Percentiles rank a stretch among this genome's conserved stretches.
Conservation (phyloP, 2,797 vertebrate species). For the Labroides dimidiatus region DNA sequence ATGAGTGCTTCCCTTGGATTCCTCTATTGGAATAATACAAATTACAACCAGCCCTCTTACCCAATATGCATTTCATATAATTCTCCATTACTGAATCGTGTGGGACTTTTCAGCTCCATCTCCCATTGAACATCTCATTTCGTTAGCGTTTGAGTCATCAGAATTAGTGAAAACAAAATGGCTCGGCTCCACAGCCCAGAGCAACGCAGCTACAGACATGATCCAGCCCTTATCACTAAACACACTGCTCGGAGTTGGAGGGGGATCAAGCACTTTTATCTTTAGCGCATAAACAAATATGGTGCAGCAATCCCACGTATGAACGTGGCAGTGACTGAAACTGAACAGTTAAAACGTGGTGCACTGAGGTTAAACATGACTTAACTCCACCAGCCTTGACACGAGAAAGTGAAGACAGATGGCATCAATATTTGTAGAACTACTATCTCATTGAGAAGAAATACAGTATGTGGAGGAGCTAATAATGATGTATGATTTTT, state of each 20-base stretch:
- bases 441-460: neutral
- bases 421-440: neutral
- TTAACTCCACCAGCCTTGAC: neutral
- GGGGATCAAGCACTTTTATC: conserved; percentile 59
- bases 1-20: conserved; percentile 1
- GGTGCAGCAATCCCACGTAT: conserved; percentile 17
- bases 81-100: conserved; percentile 38
- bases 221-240: conserved; percentile 67
- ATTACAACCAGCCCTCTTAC: conserved; percentile 34
- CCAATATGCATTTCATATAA: conserved; percentile 38
- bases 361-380: conserved; percentile 19
- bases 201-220: conserved; percentile 41
- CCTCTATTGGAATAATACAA: conserved; percentile 8
- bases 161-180: conserved; percentile 66
- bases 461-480: neutral
- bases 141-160: conserved; percentile 51
- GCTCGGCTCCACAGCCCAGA: conserved; percentile 46
- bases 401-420: conserved; percentile 7
- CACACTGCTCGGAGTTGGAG: conserved; percentile 56
- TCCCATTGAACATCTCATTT: conserved; percentile 51
- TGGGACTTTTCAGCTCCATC: conserved; percentile 43
- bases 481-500: neutral
- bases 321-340: conserved; percentile 7
- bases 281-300: conserved; percentile 34
- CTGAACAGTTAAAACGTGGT: conserved; percentile 13